Base-by-base conservation (phyloP, 2,888 invertebrate species). In the Drosophila emarginata region DNA sequence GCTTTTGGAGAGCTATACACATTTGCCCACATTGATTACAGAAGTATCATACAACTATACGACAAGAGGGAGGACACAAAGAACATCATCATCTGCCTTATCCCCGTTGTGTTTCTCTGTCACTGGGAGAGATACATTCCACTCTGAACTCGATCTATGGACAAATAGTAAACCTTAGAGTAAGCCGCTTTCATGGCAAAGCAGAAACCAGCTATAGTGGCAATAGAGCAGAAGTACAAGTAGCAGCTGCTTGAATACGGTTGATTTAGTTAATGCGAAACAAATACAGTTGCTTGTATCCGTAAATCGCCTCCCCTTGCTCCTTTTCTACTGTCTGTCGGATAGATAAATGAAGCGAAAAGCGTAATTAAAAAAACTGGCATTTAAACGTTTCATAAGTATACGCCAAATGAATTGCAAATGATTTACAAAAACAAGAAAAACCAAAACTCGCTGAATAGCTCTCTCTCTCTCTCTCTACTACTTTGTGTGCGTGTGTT, bases 311-410 rank as follows among this genome's bases (percentile, higher is more conserved):
- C 45, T 14, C 39, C 6, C 4, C 39, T 12, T 45, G 40, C 40
- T 18, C 15, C 6, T 15, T 7, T 2, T 4, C 18, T 3, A 18
- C 11, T 9, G 32, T 32, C 32, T 32, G 32, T 14, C n/a, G n/a
- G n/a, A 54, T 14, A 45, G 15, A 28, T 6, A 9, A 26, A 21
- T 28, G 21, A 45, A 45, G 21, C 28, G 23, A 52, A 58, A 28
- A 50, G 32, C 68, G 77, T 72, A 88, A 84, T 86, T 85, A 86
- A 83, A 7, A 32, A 87, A 83, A 80, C 71, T 75, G 79, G 68
- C 72, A 66, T 71, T 86, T 86, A 83, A 84, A 72, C 76, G 88
- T 71, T 80, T 77, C 75, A 78, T 74, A 77, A 81, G 76, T 76
- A 77, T 64, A 77, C 54, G 61, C 68, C 77, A 79, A 81, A 82